A percentile compares a stretch with the other conserved stretches of the same genome.
Conservation (phyloP, 2,888 invertebrate genomes). For the Harmothoe impar region DNA sequence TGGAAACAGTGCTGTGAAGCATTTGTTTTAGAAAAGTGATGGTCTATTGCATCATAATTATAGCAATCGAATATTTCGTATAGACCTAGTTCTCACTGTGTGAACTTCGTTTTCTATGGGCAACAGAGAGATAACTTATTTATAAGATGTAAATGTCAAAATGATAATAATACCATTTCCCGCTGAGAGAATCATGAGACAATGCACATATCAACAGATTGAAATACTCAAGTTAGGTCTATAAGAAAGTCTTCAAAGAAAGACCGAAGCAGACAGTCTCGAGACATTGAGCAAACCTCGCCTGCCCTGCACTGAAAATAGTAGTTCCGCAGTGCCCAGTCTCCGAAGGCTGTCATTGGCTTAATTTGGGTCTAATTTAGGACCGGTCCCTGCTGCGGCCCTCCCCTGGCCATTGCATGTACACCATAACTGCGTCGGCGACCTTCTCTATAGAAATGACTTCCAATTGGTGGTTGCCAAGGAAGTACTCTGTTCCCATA, state of each 20-base stretch:
- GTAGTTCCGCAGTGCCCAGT: background rate
- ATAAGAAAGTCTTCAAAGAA: background rate
- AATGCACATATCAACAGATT: too few species aligned
- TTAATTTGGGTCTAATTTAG: conserved; percentile 49
- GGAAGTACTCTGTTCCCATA: conserved; percentile 43
- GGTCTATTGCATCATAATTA: too few species aligned
- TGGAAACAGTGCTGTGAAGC: too few species aligned
- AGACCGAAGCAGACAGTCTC: background rate
- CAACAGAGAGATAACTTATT: too few species aligned
- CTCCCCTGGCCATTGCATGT: background rate
- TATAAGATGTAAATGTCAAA: too few species aligned
- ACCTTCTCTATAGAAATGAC: conserved; percentile 41
- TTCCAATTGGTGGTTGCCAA: conserved; percentile 14
- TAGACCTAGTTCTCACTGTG: too few species aligned
- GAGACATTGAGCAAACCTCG: background rate
- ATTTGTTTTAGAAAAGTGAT: too few species aligned
- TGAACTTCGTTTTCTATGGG: too few species aligned
- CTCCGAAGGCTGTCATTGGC: conserved; percentile 38
- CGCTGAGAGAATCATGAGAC: too few species aligned
- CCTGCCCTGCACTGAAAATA: background rate
- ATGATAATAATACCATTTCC: too few species aligned
- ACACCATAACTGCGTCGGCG: background rate
- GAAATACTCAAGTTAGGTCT: background rate
- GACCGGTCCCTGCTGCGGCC: background rate
- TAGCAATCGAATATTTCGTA: too few species aligned